Conservation (phyloP, 2,113 vertebrate genomes). For the Formicarius rufipectus region DNA sequence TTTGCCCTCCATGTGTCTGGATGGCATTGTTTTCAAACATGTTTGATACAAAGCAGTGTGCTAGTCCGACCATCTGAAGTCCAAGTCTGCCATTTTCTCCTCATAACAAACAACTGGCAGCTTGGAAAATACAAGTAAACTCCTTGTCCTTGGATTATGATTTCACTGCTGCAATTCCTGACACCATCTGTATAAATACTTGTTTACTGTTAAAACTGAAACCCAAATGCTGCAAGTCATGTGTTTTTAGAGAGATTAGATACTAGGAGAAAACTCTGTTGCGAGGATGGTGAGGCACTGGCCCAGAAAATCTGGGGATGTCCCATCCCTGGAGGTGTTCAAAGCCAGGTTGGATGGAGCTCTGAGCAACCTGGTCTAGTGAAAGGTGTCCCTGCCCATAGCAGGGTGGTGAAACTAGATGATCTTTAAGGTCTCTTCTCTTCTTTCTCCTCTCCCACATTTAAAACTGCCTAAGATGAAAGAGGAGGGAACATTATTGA, state of each 20-base stretch:
- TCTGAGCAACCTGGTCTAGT: neutral
- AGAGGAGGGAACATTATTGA: neutral
- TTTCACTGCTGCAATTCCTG: neutral
- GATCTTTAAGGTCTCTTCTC: neutral
- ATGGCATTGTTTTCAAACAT: neutral
- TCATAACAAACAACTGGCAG: neutral
- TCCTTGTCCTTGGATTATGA: neutral
- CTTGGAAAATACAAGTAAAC: neutral
- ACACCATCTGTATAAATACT: neutral
- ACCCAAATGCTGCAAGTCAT: neutral
- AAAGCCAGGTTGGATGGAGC: neutral
- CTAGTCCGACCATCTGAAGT: neutral
- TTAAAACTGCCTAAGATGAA: neutral
- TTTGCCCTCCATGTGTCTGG: neutral
- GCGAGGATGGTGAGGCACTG: neutral
- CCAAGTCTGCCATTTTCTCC: neutral
- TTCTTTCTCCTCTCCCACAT: fast-evolving
- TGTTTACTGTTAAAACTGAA: neutral
- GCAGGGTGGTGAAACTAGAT: neutral
- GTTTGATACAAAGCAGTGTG: neutral
- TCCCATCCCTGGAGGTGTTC: neutral
- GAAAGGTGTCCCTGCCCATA: neutral
- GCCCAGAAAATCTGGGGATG: neutral
- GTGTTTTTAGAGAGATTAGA: neutral
- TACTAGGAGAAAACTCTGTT: neutral